Percentiles rank a stretch among this genome's conserved stretches.
Conservation (phyloP, 2,797 vertebrate species). For the Limnodromus scolopaceus region DNA sequence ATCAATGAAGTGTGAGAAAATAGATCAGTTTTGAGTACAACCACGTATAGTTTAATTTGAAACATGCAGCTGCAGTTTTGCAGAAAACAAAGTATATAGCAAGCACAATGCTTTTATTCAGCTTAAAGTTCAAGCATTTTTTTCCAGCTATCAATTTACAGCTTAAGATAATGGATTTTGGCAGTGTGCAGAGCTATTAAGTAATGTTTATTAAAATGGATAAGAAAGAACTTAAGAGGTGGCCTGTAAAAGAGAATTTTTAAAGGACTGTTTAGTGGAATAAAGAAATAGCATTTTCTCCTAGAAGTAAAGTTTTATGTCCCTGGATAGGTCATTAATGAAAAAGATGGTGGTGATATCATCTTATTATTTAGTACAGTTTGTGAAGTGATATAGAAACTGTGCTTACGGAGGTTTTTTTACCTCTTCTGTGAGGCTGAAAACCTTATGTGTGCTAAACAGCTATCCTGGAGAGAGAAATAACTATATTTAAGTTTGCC, state of each 20-base stretch:
- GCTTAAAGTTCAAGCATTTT: constrained; percentile 30
- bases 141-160: constrained; percentile 69
- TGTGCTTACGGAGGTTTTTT: background rate
- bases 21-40: constrained; percentile 24
- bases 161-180: constrained; percentile 68
- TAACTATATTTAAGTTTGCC: constrained; percentile 12
- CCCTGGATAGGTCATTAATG: constrained; percentile 46
- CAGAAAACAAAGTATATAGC: constrained; percentile 40
- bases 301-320: constrained; percentile 29
- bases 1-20: constrained; percentile 39
- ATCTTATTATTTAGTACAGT: constrained; percentile 37
- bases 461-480: constrained; percentile 15
- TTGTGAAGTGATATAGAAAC: constrained; percentile 39
- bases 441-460: background rate
- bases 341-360: constrained; percentile 32
- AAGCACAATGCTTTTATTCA: constrained; percentile 65
- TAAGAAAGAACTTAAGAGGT: constrained; percentile 56
- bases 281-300: constrained; percentile 41
- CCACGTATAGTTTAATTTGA: constrained; percentile 13
- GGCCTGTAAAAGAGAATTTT: constrained; percentile 30
- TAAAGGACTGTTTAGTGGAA: constrained; percentile 27
- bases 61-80: constrained; percentile 44
- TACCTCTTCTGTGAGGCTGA: background rate
- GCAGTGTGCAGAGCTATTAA: constrained; percentile 60
- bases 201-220: constrained; percentile 69